phyloP scores from a whole-genome alignment of 2,888 invertebrate species.

The Lordiphosa fenestrarum region DNA sequence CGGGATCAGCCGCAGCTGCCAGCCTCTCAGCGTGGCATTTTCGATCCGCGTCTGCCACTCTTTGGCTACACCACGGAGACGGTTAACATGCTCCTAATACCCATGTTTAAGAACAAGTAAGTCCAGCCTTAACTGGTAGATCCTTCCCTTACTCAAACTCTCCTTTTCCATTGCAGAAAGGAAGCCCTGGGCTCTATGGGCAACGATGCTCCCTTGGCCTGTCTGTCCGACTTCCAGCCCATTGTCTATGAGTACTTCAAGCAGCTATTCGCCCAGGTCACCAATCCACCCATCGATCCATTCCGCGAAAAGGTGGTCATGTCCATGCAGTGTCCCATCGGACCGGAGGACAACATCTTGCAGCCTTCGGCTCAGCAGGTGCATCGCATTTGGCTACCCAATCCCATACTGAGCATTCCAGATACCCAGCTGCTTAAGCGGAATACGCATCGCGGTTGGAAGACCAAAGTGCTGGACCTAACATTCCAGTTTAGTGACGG shows the following conservation, averaged over 20 bases:
- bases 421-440: conserved; percentile 94
- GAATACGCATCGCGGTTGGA: conserved; percentile 93
- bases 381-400: conserved; percentile 94
- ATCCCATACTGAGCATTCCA: conserved; percentile 95
- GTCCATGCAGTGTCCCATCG: conserved; percentile 98
- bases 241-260: conserved; percentile 98
- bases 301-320: conserved; percentile 99
- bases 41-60: conserved; percentile 92
- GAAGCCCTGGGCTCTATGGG: conserved; percentile 99
- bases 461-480: conserved; percentile 91
- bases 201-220: conserved; percentile 98
- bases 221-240: conserved; percentile 96
- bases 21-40: conserved; percentile 82
- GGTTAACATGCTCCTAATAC: conserved; percentile 94
- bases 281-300: conserved; percentile 99
- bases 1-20: conserved; percentile 45
- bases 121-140: conserved; percentile 55
- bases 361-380: conserved; percentile 92
- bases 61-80: conserved; percentile 98
- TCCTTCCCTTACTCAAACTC: background rate
- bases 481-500: conserved; percentile 91
- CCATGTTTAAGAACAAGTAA: conserved; percentile 97
- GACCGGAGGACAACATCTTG: conserved; percentile 96
- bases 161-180: conserved; percentile 84
- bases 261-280: conserved; percentile 99